Percentiles rank a stretch among this genome's conserved stretches.
Conservation (phyloP, 2,888 invertebrate species). For the Calliopum simillimum region DNA sequence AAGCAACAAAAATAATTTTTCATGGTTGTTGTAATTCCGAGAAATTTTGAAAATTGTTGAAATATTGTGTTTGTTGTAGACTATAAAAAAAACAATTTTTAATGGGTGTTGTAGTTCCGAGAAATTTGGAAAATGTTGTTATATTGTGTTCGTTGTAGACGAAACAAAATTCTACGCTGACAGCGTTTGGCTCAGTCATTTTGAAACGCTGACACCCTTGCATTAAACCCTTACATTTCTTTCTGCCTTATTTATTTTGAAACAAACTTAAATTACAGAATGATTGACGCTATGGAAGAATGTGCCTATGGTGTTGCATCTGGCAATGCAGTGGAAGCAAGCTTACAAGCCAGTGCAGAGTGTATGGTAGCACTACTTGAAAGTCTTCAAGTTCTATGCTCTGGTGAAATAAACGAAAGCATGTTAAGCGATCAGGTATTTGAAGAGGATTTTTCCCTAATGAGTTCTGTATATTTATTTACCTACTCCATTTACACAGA, state of each 20-base stretch:
- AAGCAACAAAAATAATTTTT: no score
- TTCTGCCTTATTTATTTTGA: constrained; percentile 1
- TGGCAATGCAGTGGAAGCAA: constrained; percentile 79
- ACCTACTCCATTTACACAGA: constrained; percentile 50
- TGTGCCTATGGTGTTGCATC: constrained; percentile 77
- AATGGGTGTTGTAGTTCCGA: no score
- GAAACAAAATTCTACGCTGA: no score
- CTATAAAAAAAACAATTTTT: no score
- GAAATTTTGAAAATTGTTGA: no score
- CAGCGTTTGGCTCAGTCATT: no score
- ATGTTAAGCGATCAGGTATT: constrained; percentile 65
- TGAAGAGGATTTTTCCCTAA: background rate
- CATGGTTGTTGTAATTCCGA: no score
- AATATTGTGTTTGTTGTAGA: no score
- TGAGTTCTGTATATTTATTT: background rate
- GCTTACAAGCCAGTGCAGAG: constrained; percentile 83
- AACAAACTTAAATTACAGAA: constrained; percentile 68
- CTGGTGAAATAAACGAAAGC: constrained; percentile 77
- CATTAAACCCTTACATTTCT: background rate
- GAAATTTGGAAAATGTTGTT: no score
- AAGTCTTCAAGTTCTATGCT: constrained; percentile 85
- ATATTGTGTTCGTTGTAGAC: no score
- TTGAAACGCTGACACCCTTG: background rate
- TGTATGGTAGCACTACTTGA: constrained; percentile 86
- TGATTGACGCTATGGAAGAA: constrained; percentile 94